phyloP scores from a whole-genome alignment of 2,797 vertebrate genomes.

The Numenius phaeopus region DNA sequence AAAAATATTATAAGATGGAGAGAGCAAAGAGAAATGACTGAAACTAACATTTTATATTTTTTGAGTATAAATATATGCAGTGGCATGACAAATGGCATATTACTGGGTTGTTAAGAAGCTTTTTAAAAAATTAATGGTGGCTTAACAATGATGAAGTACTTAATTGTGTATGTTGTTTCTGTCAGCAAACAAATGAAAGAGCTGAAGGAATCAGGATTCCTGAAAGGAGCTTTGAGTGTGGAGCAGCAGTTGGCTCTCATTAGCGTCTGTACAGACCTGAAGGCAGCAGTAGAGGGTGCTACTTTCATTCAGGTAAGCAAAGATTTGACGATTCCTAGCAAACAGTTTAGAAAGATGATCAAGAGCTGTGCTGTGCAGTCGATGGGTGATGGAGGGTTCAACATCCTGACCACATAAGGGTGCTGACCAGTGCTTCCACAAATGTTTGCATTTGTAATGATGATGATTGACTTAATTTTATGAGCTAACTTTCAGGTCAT shows the following conservation, averaged over 20 bases:
- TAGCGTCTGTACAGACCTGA: constrained; percentile 84
- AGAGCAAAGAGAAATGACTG: neutral
- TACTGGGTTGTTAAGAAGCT: neutral
- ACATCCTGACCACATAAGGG: neutral
- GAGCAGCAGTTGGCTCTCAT: constrained; percentile 87
- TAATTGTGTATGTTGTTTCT: neutral
- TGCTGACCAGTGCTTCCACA: neutral
- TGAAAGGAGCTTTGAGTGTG: constrained; percentile 84
- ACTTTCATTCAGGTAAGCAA: constrained; percentile 91
- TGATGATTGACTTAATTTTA: neutral
- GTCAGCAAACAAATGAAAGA: constrained; percentile 87
- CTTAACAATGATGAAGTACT: neutral
- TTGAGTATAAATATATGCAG: neutral
- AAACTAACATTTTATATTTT: neutral
- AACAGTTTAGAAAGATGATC: neutral
- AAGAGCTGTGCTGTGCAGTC: neutral
- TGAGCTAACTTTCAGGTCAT: neutral
- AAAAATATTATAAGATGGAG: neutral
- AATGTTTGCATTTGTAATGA: neutral
- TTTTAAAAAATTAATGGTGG: neutral
- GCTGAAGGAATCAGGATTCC: constrained; percentile 83
- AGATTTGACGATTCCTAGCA: neutral
- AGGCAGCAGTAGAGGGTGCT: constrained; percentile 87
- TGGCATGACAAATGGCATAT: neutral
- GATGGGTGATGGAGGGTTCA: neutral